Base-by-base conservation (phyloP, 2,888 invertebrate genomes). In the Netelia melanura region DNA sequence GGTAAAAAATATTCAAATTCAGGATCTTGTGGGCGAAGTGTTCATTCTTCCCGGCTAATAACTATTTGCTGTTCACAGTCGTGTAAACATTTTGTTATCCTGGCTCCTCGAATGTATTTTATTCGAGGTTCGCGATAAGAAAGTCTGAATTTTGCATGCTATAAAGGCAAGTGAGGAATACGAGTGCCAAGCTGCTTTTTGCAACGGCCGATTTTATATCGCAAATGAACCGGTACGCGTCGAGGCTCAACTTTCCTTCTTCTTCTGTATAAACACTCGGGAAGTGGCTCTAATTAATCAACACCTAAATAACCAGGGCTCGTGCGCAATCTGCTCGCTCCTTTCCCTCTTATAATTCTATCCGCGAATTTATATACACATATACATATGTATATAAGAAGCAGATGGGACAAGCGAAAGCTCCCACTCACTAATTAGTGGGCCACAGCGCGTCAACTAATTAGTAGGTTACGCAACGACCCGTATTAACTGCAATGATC, bases 281-380 rank as follows among this genome's bases (percentile, higher is more conserved):
- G 89, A 92, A 92, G 91, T 91, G 90, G 89, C 90, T 93, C 90
- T 93, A 92, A 93, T 93, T 93, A 93, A 93, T 93, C 93, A 93
- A 93, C 92, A 93, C 92, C 93, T 91, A 89, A 90, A 88, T 87
- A 87, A 88, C 88, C 86, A 90, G 70, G 81, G 62, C 78, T 62
- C 71, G 75, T 82, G 77, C 87, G 87, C 86, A 48, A 85, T 81
- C 86, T 81, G 54, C 84, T 61, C 21, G 56, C 65, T 72, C 65
- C 65, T 43, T 44, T n/a, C 62, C 71, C 25, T 25, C 30, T 44
- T 54, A 43, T 54, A 21, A 61, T 75, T 38, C 10, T 56, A n/a
- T 30, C 3, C 23, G 30, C 17, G 11, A 43, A 54, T 54, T 70
- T 38, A 56, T 70, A 70, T 56, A 23, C 25, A n/a, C 30, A 30